Evolutionary conservation across 2,113 vertebrate species (phyloP).

Genomic region (Marmota monax): DNA sequence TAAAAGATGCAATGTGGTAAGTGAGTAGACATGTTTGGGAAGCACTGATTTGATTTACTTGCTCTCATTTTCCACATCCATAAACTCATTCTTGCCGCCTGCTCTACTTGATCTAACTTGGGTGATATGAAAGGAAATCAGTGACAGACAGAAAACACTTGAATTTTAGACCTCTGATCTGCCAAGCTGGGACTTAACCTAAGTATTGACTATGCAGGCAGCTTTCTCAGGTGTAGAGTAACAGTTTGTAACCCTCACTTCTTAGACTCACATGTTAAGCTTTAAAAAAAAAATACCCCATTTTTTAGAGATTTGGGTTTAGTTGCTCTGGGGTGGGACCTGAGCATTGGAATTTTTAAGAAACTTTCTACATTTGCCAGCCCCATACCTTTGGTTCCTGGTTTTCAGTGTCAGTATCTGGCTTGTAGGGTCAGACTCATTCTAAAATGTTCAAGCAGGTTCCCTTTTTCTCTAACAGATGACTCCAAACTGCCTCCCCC

Average conservation of each 20-base stretch:
- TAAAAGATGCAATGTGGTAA: not conserved
- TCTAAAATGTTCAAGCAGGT: constrained; percentile 84
- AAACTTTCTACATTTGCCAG: not conserved
- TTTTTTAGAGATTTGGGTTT: constrained; percentile 21
- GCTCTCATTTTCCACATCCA: not conserved
- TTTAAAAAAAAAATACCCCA: not conserved
- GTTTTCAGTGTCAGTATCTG: constrained; percentile 25
- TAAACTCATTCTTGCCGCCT: constrained; percentile 32
- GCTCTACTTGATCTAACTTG: constrained; percentile 52
- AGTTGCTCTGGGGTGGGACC: not conserved
- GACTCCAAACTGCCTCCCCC: constrained; percentile 93
- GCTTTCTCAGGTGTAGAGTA: constrained; percentile 14
- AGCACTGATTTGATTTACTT: not conserved
- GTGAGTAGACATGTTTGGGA: not conserved
- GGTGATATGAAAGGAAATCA: not conserved
- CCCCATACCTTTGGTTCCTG: not conserved
- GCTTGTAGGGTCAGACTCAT: constrained; percentile 55
- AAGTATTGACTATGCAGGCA: not conserved
- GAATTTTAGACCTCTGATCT: not conserved
- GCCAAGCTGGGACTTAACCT: not conserved
- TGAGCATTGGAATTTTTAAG: constrained; percentile 47
- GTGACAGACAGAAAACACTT: constrained; percentile 16
- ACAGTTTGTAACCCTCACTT: not conserved
- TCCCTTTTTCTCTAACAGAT: constrained; percentile 90
- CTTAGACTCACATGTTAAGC: not conserved